Percentiles rank a stretch among this genome's conserved stretches.
Evolutionary conservation across 2,888 invertebrate species (phyloP).

Genomic region (Clunio marinus): DNA sequence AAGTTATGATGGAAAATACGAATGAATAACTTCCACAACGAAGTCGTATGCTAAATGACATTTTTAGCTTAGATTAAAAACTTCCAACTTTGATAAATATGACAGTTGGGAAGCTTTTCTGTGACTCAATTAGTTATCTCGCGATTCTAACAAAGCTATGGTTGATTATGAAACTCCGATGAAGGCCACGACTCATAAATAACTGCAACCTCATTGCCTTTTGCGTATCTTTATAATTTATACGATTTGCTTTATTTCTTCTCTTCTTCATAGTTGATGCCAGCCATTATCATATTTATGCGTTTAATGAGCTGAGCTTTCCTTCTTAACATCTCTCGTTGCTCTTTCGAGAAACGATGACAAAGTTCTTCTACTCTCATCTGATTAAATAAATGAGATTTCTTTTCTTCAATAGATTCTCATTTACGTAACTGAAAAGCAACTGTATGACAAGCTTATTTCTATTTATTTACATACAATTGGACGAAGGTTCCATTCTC

Average conservation of each 20-base stretch:
- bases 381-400: not conserved
- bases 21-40: too few species aligned
- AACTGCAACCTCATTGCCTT: constrained; percentile 28
- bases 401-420: not conserved
- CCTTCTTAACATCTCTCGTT: not conserved
- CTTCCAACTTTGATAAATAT: too few species aligned
- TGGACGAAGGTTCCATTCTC: not conserved
- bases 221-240: not conserved
- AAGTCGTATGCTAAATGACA: not conserved
- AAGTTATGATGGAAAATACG: too few species aligned
- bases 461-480: not conserved
- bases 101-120: not conserved
- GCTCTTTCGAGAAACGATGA: not conserved
- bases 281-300: not conserved
- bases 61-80: not conserved
- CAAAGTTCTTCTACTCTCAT: not conserved
- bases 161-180: not conserved
- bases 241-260: not conserved
- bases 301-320: not conserved
- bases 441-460: not conserved
- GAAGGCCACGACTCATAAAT: not conserved
- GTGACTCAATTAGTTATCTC: not conserved
- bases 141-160: not conserved
- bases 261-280: not conserved
- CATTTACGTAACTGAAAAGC: too few species aligned